Conservation (phyloP, 2,113 vertebrate species). For the Pelvicachromis taeniatus region DNA sequence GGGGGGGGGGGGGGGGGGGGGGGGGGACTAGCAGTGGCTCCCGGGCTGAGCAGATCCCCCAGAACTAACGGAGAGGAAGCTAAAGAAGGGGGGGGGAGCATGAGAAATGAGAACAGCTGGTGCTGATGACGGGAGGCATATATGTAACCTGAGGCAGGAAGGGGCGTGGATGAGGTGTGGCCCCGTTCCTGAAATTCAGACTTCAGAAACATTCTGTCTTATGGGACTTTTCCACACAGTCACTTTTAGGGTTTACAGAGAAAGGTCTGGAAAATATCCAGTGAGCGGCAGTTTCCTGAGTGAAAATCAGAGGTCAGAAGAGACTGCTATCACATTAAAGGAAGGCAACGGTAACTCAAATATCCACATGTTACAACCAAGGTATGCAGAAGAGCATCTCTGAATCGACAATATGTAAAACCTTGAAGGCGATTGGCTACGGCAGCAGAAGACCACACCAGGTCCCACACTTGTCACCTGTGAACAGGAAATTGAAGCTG, state of each 20-base stretch:
- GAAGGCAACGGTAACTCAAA: neutral
- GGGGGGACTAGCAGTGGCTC: too few species aligned
- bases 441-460: neutral
- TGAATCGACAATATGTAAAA: neutral
- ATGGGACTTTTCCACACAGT: neutral
- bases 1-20: too few species aligned
- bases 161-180: too few species aligned
- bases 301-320: neutral
- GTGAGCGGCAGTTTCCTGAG: neutral
- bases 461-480: neutral
- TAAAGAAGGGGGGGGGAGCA: too few species aligned
- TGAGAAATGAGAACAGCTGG: too few species aligned
- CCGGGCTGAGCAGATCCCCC: too few species aligned
- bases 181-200: too few species aligned
- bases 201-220: neutral
- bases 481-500: neutral
- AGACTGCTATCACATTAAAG: neutral
- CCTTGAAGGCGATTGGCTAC: neutral
- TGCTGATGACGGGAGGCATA: too few species aligned
- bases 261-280: neutral
- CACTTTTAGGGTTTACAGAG: neutral
- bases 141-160: too few species aligned
- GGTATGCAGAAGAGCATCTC: neutral
- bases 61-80: too few species aligned
- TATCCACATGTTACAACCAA: neutral